Conservation (phyloP, 2,113 vertebrate genomes). For the Asarcornis scutulata region DNA sequence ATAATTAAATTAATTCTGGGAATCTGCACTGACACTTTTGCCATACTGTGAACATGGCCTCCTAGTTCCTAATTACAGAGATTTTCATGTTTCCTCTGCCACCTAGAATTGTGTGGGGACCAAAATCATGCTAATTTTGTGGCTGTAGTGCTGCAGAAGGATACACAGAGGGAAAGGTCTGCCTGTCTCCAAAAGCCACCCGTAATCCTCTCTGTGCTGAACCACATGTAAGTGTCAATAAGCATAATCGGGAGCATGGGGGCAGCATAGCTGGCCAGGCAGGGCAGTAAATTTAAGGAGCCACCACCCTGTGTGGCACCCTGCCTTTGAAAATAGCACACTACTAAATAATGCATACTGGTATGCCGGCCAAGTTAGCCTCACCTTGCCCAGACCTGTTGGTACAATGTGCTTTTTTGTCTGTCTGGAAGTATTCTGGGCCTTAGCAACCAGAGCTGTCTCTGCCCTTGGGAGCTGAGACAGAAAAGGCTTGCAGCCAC, state of each 20-base stretch:
- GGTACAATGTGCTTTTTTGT: conserved; percentile 49
- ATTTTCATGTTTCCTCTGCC: conserved; percentile 25
- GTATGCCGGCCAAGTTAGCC: conserved; percentile 31
- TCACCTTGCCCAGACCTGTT: conserved; percentile 67
- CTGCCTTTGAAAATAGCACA: conserved; percentile 61
- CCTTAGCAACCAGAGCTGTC: conserved; percentile 46
- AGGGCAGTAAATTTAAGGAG: conserved; percentile 31
- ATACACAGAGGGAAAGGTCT: background rate
- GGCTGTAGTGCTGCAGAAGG: background rate
- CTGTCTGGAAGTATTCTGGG: conserved; percentile 41
- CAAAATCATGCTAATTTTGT: conserved; percentile 49
- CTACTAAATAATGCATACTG: conserved; percentile 65
- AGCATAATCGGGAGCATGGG: conserved; percentile 27
- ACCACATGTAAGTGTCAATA: conserved; percentile 48
- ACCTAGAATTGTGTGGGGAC: conserved; percentile 1
- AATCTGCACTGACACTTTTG: conserved; percentile 37
- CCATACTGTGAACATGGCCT: background rate
- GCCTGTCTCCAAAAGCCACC: background rate
- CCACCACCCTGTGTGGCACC: conserved; percentile 63
- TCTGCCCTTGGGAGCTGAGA: conserved; percentile 55
- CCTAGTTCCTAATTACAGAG: conserved; percentile 29
- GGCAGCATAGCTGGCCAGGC: conserved; percentile 34
- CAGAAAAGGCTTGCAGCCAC: conserved; percentile 12
- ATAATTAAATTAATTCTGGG: conserved; percentile 62
- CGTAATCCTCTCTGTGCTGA: background rate